Evolutionary conservation across 2,797 vertebrate species (phyloP), one percentile per base, ranked within the genome.

Genomic region (Xenops minutus): DNA sequence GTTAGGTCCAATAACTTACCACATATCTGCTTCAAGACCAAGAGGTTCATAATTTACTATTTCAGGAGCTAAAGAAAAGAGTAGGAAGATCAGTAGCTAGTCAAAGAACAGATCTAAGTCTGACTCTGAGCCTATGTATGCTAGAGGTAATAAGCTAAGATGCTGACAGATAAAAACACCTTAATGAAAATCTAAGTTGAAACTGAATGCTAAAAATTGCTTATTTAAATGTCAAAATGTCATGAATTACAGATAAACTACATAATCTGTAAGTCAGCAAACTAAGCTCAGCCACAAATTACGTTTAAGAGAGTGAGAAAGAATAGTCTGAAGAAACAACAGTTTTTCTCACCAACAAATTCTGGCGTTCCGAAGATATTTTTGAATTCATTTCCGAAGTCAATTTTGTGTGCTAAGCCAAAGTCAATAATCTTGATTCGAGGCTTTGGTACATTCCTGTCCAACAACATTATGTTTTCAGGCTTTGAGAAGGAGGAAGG

Each of bases 391-490:
- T 99, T 99, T 97, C 99, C 98, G 85, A 99, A 99, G 95, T 99
- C 99, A 55, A 99, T 99, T 98, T 99, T 99, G 97, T 99, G 99
- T 14, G 99, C 99, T 97, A 99, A 98, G 66, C 99, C 99, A 58
- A 99, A 99, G 98, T 99, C 99, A 71, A 99, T 99, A 96, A 99
- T 98, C 97, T 99, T 99, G 97, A 99, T 99, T 94, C 99, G 99
- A 81, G 99, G 99, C 92, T 99, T 99, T 97, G 99, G 98, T 95
- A 98, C 97, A 58, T 98, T 98, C 97, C 98, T 98, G 98, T 98
- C 99, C 97, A 99, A 97, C 97, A 99, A 98, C 99, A 99, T 99
- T 97, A 99, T 99, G 97, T 99, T 99, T 98, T 99, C 99, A 43
- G 99, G 99, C 99, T 99, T 79, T n/a, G 92, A 90, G 43, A 86